Base-by-base conservation (phyloP, 2,888 invertebrate genomes). In the Drosophila yooni region DNA sequence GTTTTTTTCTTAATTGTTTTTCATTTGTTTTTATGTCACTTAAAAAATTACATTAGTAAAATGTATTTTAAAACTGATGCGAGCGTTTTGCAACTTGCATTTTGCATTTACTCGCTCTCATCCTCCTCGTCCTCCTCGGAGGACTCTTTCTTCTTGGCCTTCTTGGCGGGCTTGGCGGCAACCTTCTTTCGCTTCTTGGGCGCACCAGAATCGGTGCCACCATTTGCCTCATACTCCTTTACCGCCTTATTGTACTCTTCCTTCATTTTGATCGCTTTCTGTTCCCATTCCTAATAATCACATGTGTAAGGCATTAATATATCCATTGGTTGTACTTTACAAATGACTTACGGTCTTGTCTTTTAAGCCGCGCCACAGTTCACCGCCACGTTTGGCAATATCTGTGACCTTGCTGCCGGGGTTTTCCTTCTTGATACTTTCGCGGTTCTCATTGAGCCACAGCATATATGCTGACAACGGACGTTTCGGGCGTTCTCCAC, bases 401-500 rank as follows among this genome's bases (percentile, higher is more conserved):
- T 99, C 99, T 21, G 98, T 97, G 40, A 99, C 96, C 91, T 96
- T 96, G 79, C 98, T 96, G 77, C 98, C 98, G 40, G 99, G 98
- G 94, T 97, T 95, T 51, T 98, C 97, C 64, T 96, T 94, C 93
- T 99, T 99, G 81, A 99, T 97, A 82, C 95, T 94, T 89, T 98
- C 97, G 79, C 99, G 95, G 76, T 95, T 96, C 85, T 97, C 97
- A 92, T 97, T 98, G 82, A 99, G 94, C 98, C 98, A 99, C 82
- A 99, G 93, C 96, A 99, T 98, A 92, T 98, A 99, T 13, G 98
- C 98, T 59, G 98, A 96, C 91, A 96, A 95, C 50, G 99, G 97
- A 92, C 98, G 95, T 94, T 99, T 99, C 51, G 99, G 99, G 93
- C 95, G 99, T 97, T 94, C 96, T 95, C 92, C 96, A 96, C 94